phyloP scores from a whole-genome alignment of 1,140 invertebrate genomes.

The Portunus trituberculatus region DNA sequence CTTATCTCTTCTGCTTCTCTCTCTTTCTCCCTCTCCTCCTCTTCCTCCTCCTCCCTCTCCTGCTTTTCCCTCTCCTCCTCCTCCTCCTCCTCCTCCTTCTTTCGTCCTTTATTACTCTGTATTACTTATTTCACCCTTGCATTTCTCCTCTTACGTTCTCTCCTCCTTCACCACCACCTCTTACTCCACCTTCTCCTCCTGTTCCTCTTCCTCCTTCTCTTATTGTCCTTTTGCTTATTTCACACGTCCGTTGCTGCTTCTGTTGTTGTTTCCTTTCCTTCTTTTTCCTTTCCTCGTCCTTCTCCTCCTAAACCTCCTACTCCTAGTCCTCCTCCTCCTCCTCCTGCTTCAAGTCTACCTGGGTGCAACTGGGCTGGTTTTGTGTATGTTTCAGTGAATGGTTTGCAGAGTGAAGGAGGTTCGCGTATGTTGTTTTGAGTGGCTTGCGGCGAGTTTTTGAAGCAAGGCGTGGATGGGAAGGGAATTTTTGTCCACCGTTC shows the following conservation, averaged over 20 bases:
- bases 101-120: neutral
- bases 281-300: neutral
- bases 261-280: neutral
- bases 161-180: no score
- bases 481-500: neutral
- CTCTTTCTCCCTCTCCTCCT: conserved; percentile 29
- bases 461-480: neutral
- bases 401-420: neutral
- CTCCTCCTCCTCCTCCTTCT: neutral
- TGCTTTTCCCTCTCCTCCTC: neutral
- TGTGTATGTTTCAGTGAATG: conserved; percentile 22
- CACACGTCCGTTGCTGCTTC: no score
- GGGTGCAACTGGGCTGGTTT: neutral
- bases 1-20: conserved; percentile 37
- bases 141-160: no score
- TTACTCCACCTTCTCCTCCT: no score
- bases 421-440: neutral
- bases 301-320: conserved; percentile 14
- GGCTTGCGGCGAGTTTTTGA: neutral
- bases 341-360: neutral
- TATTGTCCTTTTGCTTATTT: no score
- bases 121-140: neutral
- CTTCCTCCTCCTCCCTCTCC: neutral
- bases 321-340: neutral
- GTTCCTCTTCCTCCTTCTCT: no score